Evolutionary conservation across 2,797 vertebrate species (phyloP).

Genomic region (Leptoclinus maculatus): DNA sequence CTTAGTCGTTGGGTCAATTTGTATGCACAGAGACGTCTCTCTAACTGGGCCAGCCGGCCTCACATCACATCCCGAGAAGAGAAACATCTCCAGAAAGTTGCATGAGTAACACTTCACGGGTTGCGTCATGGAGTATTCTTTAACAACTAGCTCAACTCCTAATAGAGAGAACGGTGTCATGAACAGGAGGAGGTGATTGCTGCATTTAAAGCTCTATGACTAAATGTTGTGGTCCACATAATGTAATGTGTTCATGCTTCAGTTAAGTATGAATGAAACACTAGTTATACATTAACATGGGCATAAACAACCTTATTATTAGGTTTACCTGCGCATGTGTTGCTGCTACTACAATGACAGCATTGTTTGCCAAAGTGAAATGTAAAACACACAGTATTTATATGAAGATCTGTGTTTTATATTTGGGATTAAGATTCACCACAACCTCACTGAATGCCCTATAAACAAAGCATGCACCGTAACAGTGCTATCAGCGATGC

Average conservation of each 20-base stretch:
- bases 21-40: not conserved
- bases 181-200: not conserved
- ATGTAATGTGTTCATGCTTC: not conserved
- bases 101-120: constrained; percentile 13
- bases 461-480: not conserved
- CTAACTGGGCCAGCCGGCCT: constrained; percentile 14
- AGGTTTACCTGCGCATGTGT: not conserved
- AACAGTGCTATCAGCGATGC: not conserved
- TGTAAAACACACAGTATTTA: not conserved
- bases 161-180: not conserved
- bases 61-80: not conserved
- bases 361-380: not conserved
- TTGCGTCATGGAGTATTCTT: not conserved
- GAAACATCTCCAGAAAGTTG: constrained; percentile 11
- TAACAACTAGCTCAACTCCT: not conserved
- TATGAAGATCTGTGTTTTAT: not conserved
- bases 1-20: constrained; percentile 30
- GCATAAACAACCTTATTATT: not conserved
- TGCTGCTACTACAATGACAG: not conserved
- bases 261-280: not conserved
- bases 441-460: not conserved
- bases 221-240: not conserved
- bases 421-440: not conserved
- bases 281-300: not conserved
- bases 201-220: not conserved